phyloP scores from a whole-genome alignment of 2,888 invertebrate genomes.

The Tetramorium bicarinatum region DNA sequence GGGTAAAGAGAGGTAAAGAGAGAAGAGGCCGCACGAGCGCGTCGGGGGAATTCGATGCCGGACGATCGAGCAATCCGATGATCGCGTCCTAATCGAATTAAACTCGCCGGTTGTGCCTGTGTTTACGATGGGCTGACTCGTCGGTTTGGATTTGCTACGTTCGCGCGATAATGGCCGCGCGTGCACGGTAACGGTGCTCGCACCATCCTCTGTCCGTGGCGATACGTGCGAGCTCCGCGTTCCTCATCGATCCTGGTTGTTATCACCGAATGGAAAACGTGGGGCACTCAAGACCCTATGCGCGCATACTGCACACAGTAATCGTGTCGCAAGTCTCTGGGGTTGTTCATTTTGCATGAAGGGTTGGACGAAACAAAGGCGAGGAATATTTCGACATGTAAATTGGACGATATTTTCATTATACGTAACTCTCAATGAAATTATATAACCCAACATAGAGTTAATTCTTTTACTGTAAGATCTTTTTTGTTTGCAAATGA shows the following conservation, averaged over 20 bases:
- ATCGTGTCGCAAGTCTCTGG: not conserved
- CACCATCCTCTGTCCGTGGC: constrained; percentile 37
- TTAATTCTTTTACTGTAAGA: not conserved
- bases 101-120: constrained; percentile 69
- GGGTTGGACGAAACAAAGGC: not conserved
- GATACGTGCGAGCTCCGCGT: constrained; percentile 54
- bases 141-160: constrained; percentile 73
- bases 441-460: not conserved
- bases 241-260: constrained; percentile 62
- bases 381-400: not conserved
- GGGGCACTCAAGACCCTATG: constrained; percentile 2
- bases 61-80: constrained; percentile 75
- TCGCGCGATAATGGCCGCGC: constrained; percentile 71
- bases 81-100: constrained; percentile 77
- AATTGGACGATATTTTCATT: not conserved
- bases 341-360: constrained; percentile 15
- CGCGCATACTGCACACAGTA: not conserved
- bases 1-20: constrained; percentile 41
- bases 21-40: constrained; percentile 37
- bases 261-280: constrained; percentile 56
- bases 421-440: not conserved
- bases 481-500: not conserved
- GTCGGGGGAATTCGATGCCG: constrained; percentile 69
- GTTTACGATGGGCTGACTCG: constrained; percentile 77
- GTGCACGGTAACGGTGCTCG: constrained; percentile 34